phyloP scores from a whole-genome alignment of 2,888 invertebrate species.

The Galeopsomyia nigrocyanea region DNA sequence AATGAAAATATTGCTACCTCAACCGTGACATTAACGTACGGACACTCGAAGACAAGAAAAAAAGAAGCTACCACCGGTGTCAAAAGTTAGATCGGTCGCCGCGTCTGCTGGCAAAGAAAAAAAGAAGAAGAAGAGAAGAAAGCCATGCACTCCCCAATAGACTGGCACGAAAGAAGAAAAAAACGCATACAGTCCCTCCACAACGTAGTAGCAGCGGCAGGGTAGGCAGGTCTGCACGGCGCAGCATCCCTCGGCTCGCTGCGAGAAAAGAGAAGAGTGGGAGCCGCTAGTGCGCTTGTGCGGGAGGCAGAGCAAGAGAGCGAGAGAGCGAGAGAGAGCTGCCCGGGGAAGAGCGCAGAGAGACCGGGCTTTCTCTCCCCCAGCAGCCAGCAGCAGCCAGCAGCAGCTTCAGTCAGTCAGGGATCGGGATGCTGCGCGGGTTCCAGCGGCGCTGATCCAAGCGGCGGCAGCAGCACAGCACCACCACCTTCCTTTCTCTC shows the following conservation, averaged over 20 bases:
- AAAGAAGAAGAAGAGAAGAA: no score
- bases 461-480: constrained; percentile 1
- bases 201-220: no score
- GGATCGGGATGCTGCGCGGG: constrained; percentile 46
- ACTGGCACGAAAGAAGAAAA: no score
- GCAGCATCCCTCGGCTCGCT: not conserved
- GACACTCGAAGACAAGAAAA: no score
- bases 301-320: constrained; percentile 67
- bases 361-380: constrained; percentile 7
- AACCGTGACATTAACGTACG: no score
- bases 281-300: constrained; percentile 63
- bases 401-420: constrained; percentile 37
- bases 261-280: constrained; percentile 44
- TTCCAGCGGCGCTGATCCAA: constrained; percentile 22
- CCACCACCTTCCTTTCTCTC: not conserved
- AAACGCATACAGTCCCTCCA: no score
- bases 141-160: no score
- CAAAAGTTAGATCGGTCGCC: no score
- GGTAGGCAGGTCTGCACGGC: no score
- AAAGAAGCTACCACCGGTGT: no score
- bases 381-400: constrained; percentile 6
- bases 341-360: constrained; percentile 56
- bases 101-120: no score
- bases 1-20: no score
- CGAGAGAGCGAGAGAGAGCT: constrained; percentile 53